Percentiles rank a stretch among this genome's conserved stretches.
These are phyloP conservation scores for Ianthella basta DNA, from an alignment of 37 sponge, comb jelly and placozoan species.

Conservation along the genomic window DNA sequence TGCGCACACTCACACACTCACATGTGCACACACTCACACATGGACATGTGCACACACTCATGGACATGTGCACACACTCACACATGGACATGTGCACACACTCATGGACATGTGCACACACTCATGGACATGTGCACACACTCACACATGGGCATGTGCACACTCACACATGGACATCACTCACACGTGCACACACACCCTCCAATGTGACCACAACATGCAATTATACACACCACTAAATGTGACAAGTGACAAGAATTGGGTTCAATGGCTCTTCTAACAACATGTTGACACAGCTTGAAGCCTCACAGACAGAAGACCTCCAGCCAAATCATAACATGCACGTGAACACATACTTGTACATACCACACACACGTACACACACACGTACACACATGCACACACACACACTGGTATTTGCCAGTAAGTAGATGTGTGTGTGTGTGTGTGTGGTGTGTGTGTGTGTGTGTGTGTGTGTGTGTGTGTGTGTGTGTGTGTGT, in stretches of 20 bases:
- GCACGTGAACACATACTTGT: slow-evolving; percentile 2
- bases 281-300: too few relatives aligned
- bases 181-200: background rate
- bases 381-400: background rate
- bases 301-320: too few relatives aligned
- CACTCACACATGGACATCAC: background rate
- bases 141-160: background rate
- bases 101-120: background rate
- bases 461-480: slow-evolving; percentile 14
- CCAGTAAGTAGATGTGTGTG: background rate
- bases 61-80: background rate
- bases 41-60: background rate
- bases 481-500: slow-evolving; percentile 24
- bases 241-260: too few relatives aligned
- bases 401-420: background rate
- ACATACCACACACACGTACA: slow-evolving; percentile 21
- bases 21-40: slow-evolving; percentile 15
- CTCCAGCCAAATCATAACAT: too few relatives aligned
- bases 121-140: background rate
- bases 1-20: slow-evolving; percentile 16
- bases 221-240: slow-evolving; percentile 15
- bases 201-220: background rate
- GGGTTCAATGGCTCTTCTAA: too few relatives aligned
- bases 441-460: background rate
- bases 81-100: background rate